phyloP scores from a whole-genome alignment of 2,888 invertebrate genomes.

The Drosophila infuscata region DNA sequence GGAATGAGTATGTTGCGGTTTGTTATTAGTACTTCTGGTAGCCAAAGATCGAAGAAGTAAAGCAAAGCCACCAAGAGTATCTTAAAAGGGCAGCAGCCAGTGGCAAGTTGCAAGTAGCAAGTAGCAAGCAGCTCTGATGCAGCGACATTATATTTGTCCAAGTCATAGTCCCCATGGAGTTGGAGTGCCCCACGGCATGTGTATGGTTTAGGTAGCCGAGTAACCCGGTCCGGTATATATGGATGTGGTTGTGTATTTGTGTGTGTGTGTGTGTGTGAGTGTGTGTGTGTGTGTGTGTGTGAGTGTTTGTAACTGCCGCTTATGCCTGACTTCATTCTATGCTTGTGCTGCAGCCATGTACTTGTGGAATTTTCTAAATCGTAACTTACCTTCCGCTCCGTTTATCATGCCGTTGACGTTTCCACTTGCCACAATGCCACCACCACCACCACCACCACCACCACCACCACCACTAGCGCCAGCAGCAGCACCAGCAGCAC shows the following conservation, averaged over 20 bases:
- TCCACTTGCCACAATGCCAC: constrained; percentile 66
- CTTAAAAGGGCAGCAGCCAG: constrained; percentile 36
- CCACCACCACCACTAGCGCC: constrained; percentile 23
- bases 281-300: constrained; percentile 20
- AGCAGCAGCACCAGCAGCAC: constrained; percentile 17
- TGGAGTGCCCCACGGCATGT: constrained; percentile 34
- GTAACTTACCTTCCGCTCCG: constrained; percentile 84
- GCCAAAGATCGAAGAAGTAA: constrained; percentile 55
- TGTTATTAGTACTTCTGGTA: constrained; percentile 43
- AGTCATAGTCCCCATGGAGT: constrained; percentile 56
- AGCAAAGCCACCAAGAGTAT: constrained; percentile 48
- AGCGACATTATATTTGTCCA: constrained; percentile 62
- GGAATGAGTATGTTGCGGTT: constrained; percentile 58
- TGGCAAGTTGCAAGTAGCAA: not conserved
- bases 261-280: constrained; percentile 21
- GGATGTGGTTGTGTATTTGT: not conserved
- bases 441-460: constrained; percentile 43
- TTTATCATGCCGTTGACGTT: constrained; percentile 81
- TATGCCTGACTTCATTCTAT: constrained; percentile 69
- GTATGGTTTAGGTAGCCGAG: constrained; percentile 19
- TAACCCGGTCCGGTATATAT: constrained; percentile 42
- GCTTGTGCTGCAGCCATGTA: constrained; percentile 55
- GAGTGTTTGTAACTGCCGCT: constrained; percentile 67
- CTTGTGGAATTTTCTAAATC: constrained; percentile 79
- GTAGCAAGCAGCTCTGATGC: constrained; percentile 13